Evolutionary conservation across 2,797 vertebrate species (phyloP).

Genomic region (Malurus splendens): DNA sequence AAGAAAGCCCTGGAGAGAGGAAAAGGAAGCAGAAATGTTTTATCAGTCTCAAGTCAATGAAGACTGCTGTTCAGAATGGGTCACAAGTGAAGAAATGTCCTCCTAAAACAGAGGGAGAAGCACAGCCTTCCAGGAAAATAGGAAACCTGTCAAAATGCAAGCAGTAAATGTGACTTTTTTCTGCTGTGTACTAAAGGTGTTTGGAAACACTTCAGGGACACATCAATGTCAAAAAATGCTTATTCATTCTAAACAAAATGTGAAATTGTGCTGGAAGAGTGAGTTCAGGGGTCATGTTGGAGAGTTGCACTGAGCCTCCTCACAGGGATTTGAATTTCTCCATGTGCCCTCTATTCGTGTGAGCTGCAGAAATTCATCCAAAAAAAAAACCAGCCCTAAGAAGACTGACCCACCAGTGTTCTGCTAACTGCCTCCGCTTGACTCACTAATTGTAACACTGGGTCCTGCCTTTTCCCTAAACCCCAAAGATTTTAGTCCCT

Average conservation of each 20-base stretch:
- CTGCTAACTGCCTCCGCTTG: not conserved
- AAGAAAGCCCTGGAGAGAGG: not conserved
- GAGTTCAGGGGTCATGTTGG: accelerated
- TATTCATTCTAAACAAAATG: not conserved
- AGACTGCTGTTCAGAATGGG: not conserved
- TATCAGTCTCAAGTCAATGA: not conserved
- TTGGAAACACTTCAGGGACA: not conserved
- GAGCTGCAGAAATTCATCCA: not conserved
- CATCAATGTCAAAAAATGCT: not conserved
- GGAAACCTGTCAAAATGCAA: not conserved
- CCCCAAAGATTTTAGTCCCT: not conserved
- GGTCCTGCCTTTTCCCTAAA: not conserved
- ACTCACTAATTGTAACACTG: not conserved
- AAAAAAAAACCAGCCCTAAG: not conserved
- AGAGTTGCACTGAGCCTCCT: not conserved
- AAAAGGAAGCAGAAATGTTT: not conserved
- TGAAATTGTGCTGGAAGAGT: not conserved
- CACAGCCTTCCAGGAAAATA: not conserved
- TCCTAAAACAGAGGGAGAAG: not conserved
- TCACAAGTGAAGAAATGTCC: not conserved
- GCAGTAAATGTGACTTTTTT: not conserved
- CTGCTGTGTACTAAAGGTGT: not conserved
- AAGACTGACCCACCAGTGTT: not conserved
- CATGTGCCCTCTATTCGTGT: not conserved
- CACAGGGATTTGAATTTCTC: not conserved